Percentiles rank a stretch among this genome's conserved stretches.
phyloP scores from a whole-genome alignment of 2,113 vertebrate species.

The Pseudolaguvia tuberculata region DNA sequence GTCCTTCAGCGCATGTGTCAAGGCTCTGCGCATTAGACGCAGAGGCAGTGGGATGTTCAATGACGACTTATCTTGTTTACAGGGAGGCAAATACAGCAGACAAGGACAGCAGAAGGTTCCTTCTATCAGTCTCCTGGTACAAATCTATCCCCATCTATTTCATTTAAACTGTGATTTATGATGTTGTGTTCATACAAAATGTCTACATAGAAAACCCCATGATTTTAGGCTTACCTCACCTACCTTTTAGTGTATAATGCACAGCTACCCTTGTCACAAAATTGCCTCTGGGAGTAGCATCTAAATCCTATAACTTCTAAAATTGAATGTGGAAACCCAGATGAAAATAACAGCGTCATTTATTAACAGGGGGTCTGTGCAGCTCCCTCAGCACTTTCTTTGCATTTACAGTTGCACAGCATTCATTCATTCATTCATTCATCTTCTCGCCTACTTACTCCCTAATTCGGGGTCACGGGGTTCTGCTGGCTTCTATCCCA shows the following conservation, averaged over 20 bases:
- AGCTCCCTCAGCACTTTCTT: constrained; percentile 17
- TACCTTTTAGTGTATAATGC: constrained; percentile 10
- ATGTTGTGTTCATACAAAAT: background rate
- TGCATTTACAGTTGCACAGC: background rate
- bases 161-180: constrained; percentile 2
- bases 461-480: too few species aligned
- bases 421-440: too few species aligned
- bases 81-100: constrained; percentile 18
- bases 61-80: constrained; percentile 7
- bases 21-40: background rate
- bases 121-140: background rate
- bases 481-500: too few species aligned
- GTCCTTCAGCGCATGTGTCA: constrained; percentile 24
- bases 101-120: constrained; percentile 4
- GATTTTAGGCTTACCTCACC: constrained; percentile 18
- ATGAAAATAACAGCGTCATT: constrained; percentile 29
- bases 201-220: background rate
- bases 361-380: background rate
- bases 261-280: background rate
- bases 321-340: constrained; percentile 39
- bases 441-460: too few species aligned
- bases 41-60: background rate
- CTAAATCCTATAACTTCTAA: constrained; percentile 39
- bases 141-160: background rate
- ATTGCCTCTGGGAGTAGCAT: constrained; percentile 6